Percentiles rank a stretch among this genome's conserved stretches.
These are phyloP conservation scores for Cataglyphis rosenhaueri DNA, from an alignment of 2,888 invertebrate genomes.

Conservation along the genomic window DNA sequence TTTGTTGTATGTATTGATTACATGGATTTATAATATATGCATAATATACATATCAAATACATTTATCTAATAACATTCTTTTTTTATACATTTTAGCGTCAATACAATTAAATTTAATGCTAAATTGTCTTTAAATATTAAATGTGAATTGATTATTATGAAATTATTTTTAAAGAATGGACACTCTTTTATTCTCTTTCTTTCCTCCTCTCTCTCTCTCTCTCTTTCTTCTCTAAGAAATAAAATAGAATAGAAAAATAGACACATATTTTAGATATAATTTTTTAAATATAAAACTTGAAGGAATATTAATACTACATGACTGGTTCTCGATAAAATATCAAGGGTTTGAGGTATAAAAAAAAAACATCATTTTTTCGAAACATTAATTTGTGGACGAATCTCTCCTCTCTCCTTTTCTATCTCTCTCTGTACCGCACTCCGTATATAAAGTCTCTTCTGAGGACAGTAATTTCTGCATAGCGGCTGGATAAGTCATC, in stretches of 20 bases:
- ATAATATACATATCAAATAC: background rate
- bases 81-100: background rate
- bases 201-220: no score
- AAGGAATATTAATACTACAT: background rate
- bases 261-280: background rate
- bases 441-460: conserved; percentile 38
- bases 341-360: conserved; percentile 7
- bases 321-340: conserved; percentile 24
- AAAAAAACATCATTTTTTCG: conserved; percentile 34
- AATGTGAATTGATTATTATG: background rate
- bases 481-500: conserved; percentile 47
- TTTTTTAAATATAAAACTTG: background rate
- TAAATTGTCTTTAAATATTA: background rate
- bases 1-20: conserved; percentile 10
- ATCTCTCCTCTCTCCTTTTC: background rate
- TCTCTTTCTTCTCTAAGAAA: no score
- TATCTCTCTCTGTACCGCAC: background rate
- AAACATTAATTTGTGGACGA: background rate
- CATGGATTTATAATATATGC: background rate
- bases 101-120: background rate
- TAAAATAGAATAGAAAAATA: background rate
- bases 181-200: no score
- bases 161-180: background rate
- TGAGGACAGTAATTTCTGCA: conserved; percentile 41
- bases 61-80: background rate